A percentile compares a stretch with the other conserved stretches of the same genome.
Evolutionary conservation across 2,113 vertebrate species (phyloP).

Genomic region (Syngnathus scovelli): DNA sequence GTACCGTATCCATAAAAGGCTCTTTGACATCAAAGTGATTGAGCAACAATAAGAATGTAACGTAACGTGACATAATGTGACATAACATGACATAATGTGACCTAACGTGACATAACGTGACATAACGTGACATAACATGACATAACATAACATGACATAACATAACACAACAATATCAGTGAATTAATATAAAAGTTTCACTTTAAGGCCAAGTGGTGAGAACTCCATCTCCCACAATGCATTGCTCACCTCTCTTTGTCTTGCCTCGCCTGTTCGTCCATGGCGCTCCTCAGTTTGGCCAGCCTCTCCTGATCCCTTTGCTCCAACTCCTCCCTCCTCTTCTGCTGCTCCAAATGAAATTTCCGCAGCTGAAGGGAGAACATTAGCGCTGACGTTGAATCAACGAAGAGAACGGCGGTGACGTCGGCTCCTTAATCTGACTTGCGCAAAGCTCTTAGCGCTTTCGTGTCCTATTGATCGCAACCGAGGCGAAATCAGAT

Average conservation of each 20-base stretch:
- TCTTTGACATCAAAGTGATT: neutral
- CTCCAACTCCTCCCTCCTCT: constrained; percentile 74
- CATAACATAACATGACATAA: no score
- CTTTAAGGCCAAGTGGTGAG: neutral
- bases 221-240: constrained; percentile 15
- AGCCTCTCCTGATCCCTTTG: constrained; percentile 72
- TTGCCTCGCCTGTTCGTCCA: constrained; percentile 80
- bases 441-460: constrained; percentile 22
- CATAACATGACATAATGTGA: no score
- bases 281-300: constrained; percentile 74
- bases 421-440: constrained; percentile 15
- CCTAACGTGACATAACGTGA: neutral
- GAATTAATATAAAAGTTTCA: neutral
- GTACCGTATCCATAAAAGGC: neutral
- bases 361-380: constrained; percentile 73
- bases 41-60: neutral
- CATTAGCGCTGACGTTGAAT: constrained; percentile 13
- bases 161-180: no score
- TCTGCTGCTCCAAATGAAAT: constrained; percentile 78
- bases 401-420: constrained; percentile 34
- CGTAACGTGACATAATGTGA: no score
- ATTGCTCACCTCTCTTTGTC: constrained; percentile 81
- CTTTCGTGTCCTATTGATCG: constrained; percentile 61
- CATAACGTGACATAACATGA: no score
- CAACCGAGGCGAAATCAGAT: constrained; percentile 47